A percentile compares a stretch with the other conserved stretches of the same genome.
phyloP scores from a whole-genome alignment of 2,797 vertebrate genomes.

The Scomberomorus guttatus region DNA sequence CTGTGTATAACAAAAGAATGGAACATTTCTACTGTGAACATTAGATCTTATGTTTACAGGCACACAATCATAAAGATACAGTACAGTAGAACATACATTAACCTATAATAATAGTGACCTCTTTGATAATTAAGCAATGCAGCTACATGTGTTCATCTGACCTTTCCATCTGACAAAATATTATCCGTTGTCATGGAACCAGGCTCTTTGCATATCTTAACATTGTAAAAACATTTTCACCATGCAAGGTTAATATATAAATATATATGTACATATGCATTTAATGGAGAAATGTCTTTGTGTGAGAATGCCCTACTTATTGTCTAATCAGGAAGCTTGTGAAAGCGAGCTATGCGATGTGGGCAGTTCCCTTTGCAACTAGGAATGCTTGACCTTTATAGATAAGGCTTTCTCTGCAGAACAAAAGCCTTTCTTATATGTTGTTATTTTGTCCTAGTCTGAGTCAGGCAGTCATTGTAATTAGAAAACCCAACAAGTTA shows the following conservation, averaged over 20 bases:
- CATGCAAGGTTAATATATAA: slow-evolving; percentile 41
- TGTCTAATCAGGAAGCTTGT: slow-evolving; percentile 73
- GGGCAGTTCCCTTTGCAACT: slow-evolving; percentile 64
- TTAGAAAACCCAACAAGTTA: slow-evolving; percentile 52
- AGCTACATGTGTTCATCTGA: slow-evolving; percentile 70
- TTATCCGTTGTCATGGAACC: slow-evolving; percentile 70
- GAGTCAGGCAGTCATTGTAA: slow-evolving; percentile 61
- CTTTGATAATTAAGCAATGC: slow-evolving; percentile 54
- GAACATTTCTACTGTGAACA: background rate
- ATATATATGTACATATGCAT: slow-evolving; percentile 51
- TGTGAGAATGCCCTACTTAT: slow-evolving; percentile 71
- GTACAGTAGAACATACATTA: slow-evolving; percentile 22
- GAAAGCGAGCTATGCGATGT: slow-evolving; percentile 72
- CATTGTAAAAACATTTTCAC: slow-evolving; percentile 35
- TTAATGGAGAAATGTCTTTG: slow-evolving; percentile 63
- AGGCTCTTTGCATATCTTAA: slow-evolving; percentile 62
- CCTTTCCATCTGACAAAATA: slow-evolving; percentile 77
- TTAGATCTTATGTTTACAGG: slow-evolving; percentile 12
- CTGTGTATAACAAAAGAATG: background rate
- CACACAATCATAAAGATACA: slow-evolving; percentile 29
- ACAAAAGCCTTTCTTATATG: slow-evolving; percentile 80
- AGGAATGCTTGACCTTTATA: slow-evolving; percentile 82
- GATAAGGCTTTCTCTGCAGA: slow-evolving; percentile 78
- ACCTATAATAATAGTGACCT: slow-evolving; percentile 42
- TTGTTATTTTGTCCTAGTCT: slow-evolving; percentile 57